These are phyloP conservation scores for Eumaeus atala DNA, from an alignment of 1,140 invertebrate genomes.

Conservation along the genomic window DNA sequence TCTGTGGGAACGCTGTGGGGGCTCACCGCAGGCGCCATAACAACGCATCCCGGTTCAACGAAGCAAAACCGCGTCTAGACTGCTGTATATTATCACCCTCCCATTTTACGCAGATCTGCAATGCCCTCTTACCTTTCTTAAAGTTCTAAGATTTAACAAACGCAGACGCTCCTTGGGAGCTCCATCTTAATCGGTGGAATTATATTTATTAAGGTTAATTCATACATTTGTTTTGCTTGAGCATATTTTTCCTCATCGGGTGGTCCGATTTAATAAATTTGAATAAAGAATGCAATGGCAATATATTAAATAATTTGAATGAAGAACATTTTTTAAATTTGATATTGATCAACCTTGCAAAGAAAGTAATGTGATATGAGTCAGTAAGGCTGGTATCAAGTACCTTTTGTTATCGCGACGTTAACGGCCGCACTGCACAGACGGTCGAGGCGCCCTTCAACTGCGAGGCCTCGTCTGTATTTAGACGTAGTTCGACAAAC, in stretches of 20 bases:
- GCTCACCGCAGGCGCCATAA: conserved; percentile 48
- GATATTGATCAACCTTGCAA: conserved; percentile 20
- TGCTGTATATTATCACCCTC: conserved; percentile 44
- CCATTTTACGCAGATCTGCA: conserved; percentile 46
- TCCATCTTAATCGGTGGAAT: conserved; percentile 29
- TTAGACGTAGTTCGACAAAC: conserved; percentile 67
- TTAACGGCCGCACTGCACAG: conserved; percentile 63
- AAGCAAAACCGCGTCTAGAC: conserved; percentile 68
- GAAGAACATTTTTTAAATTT: too few relatives aligned
- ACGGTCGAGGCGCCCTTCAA: conserved; percentile 66
- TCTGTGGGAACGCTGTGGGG: conserved; percentile 60
- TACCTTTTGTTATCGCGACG: conserved; percentile 66
- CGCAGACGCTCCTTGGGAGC: conserved; percentile 15
- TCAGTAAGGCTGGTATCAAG: conserved; percentile 47
- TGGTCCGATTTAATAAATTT: conserved; percentile 40
- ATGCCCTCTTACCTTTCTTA: conserved; percentile 44
- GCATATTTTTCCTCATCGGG: conserved; percentile 33
- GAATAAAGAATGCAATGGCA: conserved; percentile 16
- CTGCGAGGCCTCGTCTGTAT: conserved; percentile 66
- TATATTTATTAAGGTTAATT: conserved; percentile 37
- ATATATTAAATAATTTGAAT: too few relatives aligned
- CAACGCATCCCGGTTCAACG: conserved; percentile 41
- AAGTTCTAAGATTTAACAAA: conserved; percentile 31
- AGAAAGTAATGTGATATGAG: conserved; percentile 41
- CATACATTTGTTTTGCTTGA: conserved; percentile 10